Percentiles rank a stretch among this genome's conserved stretches.
These are phyloP conservation scores for Linnaemya tessellans DNA, from an alignment of 2,888 invertebrate genomes.

Conservation along the genomic window DNA sequence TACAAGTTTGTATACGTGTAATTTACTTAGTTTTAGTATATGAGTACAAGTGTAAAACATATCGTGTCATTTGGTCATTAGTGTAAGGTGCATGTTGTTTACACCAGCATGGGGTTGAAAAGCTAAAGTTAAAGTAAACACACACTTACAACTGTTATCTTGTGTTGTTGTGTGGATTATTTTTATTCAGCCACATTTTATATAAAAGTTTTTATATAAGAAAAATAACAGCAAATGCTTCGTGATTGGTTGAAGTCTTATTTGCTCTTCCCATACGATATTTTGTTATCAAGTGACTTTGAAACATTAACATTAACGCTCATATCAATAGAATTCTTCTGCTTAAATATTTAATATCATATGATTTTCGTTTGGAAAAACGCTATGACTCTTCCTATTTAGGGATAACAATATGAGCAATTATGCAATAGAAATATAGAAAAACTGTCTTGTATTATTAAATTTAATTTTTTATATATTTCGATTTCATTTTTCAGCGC, in stretches of 20 bases:
- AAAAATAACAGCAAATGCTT: conserved; percentile 18
- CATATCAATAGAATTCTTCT: no score
- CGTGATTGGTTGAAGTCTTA: conserved; percentile 52
- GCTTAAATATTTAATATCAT: no score
- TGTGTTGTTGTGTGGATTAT: neutral
- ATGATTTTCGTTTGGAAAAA: no score
- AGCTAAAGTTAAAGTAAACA: conserved; percentile 50
- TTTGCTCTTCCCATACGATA: neutral
- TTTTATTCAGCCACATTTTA: neutral
- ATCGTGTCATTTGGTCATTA: conserved; percentile 76
- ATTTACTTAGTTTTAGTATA: conserved; percentile 52
- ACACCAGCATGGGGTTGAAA: conserved; percentile 72
- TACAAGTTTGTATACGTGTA: conserved; percentile 23
- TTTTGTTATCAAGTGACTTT: neutral
- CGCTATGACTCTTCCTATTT: no score
- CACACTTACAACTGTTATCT: neutral
- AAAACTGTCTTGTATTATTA: no score
- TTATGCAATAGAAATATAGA: no score
- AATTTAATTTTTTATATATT: no score
- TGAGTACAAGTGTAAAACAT: conserved; percentile 70
- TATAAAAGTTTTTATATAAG: neutral
- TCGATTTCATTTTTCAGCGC: no score
- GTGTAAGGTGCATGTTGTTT: conserved; percentile 75
- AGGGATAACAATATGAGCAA: no score
- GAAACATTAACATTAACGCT: no score